These are phyloP conservation scores for Montipora capricornis DNA, from an alignment of 64 coral and sea anemone genomes.

Conservation along the genomic window DNA sequence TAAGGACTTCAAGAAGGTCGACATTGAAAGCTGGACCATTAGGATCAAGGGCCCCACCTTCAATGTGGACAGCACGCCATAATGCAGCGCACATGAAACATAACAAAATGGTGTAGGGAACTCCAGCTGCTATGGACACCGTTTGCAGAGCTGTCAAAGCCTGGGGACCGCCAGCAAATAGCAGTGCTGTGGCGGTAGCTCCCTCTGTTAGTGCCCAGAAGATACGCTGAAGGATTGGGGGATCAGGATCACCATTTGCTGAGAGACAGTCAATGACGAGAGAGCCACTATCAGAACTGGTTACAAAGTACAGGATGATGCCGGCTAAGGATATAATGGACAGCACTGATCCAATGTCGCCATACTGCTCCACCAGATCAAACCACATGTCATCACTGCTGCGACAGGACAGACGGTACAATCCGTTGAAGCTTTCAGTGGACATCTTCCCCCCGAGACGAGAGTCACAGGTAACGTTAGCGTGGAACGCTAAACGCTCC, in stretches of 20 bases:
- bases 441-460: slow-evolving; percentile 12
- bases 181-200: slow-evolving; percentile 28
- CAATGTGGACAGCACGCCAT: slow-evolving; percentile 47
- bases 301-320: slow-evolving; percentile 51
- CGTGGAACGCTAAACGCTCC: slow-evolving; percentile 41
- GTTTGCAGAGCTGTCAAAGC: slow-evolving; percentile 47
- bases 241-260: slow-evolving; percentile 53
- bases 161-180: slow-evolving; percentile 26
- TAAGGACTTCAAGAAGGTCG: slow-evolving; percentile 36
- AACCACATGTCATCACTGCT: slow-evolving; percentile 43
- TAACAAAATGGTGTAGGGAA: slow-evolving; percentile 43
- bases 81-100: slow-evolving; percentile 49
- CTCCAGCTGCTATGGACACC: slow-evolving; percentile 39
- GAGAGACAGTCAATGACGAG: slow-evolving; percentile 49
- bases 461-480: slow-evolving; percentile 18
- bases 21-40: slow-evolving; percentile 35
- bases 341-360: slow-evolving; percentile 22
- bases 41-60: slow-evolving; percentile 21
- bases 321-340: slow-evolving; percentile 17
- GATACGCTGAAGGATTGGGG: slow-evolving; percentile 44
- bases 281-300: slow-evolving; percentile 53
- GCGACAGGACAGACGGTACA: slow-evolving; percentile 48
- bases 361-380: slow-evolving; percentile 47
- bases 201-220: slow-evolving; percentile 56
- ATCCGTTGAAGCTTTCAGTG: slow-evolving; percentile 10